Evolutionary conservation across 2,797 vertebrate species (phyloP), one percentile per base, ranked within the genome.

Genomic region (Pseudopleuronectes americanus): DNA sequence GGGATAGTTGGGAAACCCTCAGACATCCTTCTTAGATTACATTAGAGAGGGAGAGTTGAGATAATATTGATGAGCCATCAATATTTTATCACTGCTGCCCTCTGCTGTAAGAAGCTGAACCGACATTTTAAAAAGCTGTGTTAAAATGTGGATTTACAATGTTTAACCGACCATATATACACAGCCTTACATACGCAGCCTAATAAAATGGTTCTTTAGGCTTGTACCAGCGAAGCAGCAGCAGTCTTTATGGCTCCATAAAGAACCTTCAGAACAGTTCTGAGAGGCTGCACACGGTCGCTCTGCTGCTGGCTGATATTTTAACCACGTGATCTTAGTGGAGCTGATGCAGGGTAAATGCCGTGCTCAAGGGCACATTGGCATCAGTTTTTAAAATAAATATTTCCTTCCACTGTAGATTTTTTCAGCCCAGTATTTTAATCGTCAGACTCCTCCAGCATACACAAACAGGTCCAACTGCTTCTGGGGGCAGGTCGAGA

Each of bases 81-180:
- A 58, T 38, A 65, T 63, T 77, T 76, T 14, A 76, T 54, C 80
- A 69, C 60, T 88, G 79, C 86, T 87, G 88, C 89, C 88, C 87
- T 86, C 88, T 89, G 82, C 82, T 87, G 88, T 56, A 31, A 65
- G 26, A 52, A 71, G 60, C 52, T 72, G 74, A 80, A 66, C 57
- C 63, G 33, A 67, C 82, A 70, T 64, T 72, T 73, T 73, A 45
- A 66, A 72, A 71, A 56, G 67, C 36, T 31, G 19, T 4, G 22
- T 71, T 68, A 74, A 65, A 71, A 62, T 31, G 21, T n/a, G 41
- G 60, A 57, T 70, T 76, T 71, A 45, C 54, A 63, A 36, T 19
- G 49, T 77, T 75, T 68, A 74, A 69, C 57, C 0, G 1, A 53
- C 51, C 36, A 5, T 53, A 8, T 45, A 61, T 49, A 62, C 63